A percentile compares a stretch with the other conserved stretches of the same genome.
These are phyloP conservation scores for Neopelma chrysocephalum DNA, from an alignment of 2,797 vertebrate species.

Conservation along the genomic window DNA sequence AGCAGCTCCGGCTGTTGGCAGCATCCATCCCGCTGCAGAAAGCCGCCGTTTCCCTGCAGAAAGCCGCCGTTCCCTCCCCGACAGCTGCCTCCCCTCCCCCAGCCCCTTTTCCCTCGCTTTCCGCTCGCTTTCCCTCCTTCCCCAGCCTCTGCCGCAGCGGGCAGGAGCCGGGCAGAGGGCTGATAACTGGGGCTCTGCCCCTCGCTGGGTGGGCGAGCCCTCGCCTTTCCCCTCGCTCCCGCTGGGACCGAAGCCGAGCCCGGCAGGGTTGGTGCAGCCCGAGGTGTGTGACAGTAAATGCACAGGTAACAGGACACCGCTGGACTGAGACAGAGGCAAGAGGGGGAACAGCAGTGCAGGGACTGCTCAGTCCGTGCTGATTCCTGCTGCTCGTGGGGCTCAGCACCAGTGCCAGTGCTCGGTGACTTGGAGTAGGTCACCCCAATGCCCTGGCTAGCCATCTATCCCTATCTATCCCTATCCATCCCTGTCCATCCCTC, in stretches of 20 bases:
- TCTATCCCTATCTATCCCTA: no score
- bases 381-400: fast-evolving
- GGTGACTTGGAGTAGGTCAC: fast-evolving
- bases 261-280: fast-evolving
- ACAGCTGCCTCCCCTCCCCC: constrained; percentile 75
- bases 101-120: constrained; percentile 27
- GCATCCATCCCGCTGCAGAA: constrained; percentile 41
- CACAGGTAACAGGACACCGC: neutral
- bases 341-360: fast-evolving
- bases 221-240: neutral
- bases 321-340: neutral
- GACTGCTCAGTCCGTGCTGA: fast-evolving
- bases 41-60: constrained; percentile 73
- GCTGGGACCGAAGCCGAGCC: neutral
- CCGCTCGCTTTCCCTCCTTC: constrained; percentile 11
- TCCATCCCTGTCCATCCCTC: neutral
- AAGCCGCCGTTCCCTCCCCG: constrained; percentile 71
- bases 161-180: constrained; percentile 62
- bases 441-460: neutral
- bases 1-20: fast-evolving
- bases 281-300: fast-evolving
- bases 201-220: neutral
- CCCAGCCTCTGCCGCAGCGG: constrained; percentile 24
- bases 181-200: constrained; percentile 79
- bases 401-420: fast-evolving